phyloP scores from a whole-genome alignment of 2,888 invertebrate genomes.

The Pollenia angustigena region DNA sequence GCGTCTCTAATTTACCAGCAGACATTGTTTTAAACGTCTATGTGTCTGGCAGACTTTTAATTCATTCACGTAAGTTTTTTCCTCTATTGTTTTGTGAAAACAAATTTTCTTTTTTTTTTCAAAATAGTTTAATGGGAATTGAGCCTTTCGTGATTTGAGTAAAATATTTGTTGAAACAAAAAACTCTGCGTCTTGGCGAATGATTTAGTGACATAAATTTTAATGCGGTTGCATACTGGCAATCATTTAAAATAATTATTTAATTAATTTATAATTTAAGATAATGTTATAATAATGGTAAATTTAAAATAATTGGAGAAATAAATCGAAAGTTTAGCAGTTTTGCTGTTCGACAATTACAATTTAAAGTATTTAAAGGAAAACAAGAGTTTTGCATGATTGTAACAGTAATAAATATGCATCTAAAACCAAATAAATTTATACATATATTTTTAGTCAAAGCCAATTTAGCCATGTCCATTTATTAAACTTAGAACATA shows the following conservation, averaged over 20 bases:
- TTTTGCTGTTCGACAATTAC: no score
- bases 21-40: conserved; percentile 36
- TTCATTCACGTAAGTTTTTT: background rate
- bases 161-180: background rate
- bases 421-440: no score
- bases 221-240: conserved; percentile 4
- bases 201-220: conserved; percentile 56
- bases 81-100: conserved; percentile 29
- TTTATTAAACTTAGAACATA: no score
- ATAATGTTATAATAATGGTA: conserved; percentile 26
- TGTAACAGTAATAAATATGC: no score
- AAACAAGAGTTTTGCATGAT: no score
- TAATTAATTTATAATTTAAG: conserved; percentile 38
- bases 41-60: conserved; percentile 28
- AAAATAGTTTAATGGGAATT: conserved; percentile 11
- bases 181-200: conserved; percentile 24
- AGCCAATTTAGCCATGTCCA: no score
- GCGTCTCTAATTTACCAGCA: conserved; percentile 54
- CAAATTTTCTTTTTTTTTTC: conserved; percentile 33
- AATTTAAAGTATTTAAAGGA: no score
- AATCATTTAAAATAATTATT: conserved; percentile 32
- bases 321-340: background rate
- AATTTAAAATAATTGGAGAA: conserved; percentile 5
- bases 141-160: conserved; percentile 23
- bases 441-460: no score